These are phyloP conservation scores for Emydocephalus ijimae DNA, from an alignment of 2,113 vertebrate species.

Conservation along the genomic window DNA sequence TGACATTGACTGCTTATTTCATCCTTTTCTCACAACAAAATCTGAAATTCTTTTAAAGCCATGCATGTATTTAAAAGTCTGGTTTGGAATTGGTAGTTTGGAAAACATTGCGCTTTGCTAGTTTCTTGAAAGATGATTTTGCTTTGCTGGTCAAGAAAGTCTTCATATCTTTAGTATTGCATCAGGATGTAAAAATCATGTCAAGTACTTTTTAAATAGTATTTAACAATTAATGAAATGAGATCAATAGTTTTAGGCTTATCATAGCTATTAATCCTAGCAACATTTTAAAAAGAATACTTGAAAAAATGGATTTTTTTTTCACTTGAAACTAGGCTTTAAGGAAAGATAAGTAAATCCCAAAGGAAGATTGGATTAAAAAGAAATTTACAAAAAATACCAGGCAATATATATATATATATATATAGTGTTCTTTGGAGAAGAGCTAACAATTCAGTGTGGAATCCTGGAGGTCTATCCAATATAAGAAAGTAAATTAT, in stretches of 20 bases:
- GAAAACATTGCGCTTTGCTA: background rate
- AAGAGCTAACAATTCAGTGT: background rate
- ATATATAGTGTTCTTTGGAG: background rate
- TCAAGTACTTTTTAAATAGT: background rate
- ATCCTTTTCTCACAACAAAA: background rate
- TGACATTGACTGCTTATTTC: background rate
- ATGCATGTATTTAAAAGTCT: background rate
- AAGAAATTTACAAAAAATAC: background rate
- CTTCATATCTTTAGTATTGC: background rate
- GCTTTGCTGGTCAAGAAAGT: background rate
- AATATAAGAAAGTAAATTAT: background rate
- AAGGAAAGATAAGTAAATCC: background rate
- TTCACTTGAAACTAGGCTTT: conserved; percentile 7
- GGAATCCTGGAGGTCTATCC: background rate
- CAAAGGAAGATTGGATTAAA: background rate
- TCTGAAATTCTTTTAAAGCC: background rate
- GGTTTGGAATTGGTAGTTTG: background rate
- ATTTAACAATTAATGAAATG: background rate
- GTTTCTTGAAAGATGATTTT: background rate
- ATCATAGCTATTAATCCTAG: background rate
- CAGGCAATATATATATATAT: background rate
- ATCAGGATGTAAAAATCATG: background rate
- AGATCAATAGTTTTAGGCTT: background rate
- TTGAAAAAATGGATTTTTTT: conserved; percentile 7
- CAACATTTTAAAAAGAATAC: background rate